Evolutionary conservation across 1,140 invertebrate genomes (phyloP), one percentile per base, ranked within the genome.

Genomic region (Caenorhabditis tropicalis): DNA sequence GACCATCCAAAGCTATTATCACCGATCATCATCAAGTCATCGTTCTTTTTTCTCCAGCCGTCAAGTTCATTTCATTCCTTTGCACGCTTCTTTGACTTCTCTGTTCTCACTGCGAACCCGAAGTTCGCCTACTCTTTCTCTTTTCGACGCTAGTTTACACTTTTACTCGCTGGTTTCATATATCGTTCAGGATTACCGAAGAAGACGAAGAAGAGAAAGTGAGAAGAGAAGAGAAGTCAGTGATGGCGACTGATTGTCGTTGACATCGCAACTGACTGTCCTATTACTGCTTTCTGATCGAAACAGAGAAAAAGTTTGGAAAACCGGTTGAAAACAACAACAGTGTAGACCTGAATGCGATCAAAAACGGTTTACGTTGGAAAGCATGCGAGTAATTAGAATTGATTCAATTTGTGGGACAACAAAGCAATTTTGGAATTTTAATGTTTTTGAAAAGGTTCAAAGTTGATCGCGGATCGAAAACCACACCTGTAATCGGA

Each of bases 291-390:
- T 74, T 74, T 74, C n/a, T 74, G 65, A 43, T 74, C 36, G 65
- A 74, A 74, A 74, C 21, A 27, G 15, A 15, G 24, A 56, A 56
- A 56, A 74, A 74, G 46, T 43, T 7, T 6, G 7, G 12, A 10
- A 74, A 74, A 74, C 65, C 65, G 65, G 65, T 74, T 74, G 36
- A 74, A 74, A 74, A 74, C 65, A 74, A 74, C 36, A 74, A 74
- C 65, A 74, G 65, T 74, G 43, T 12, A 46, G 33, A 24, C n/a
- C 36, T 43, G 65, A 74, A 74, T 43, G 15, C 24, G 65, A 39
- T 56, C n/a, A 74, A 43, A 74, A 36, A 74, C 21, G 65, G 65
- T 46, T 39, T 43, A 36, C 7, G 53, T 58, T 36, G 15, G 58
- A 31, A 65, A 65, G 31, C 24, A 2, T 56, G 53, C 0, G 31